Base-by-base conservation (phyloP, 2,888 invertebrate genomes). In the Chalcosyrphus nemorum region DNA sequence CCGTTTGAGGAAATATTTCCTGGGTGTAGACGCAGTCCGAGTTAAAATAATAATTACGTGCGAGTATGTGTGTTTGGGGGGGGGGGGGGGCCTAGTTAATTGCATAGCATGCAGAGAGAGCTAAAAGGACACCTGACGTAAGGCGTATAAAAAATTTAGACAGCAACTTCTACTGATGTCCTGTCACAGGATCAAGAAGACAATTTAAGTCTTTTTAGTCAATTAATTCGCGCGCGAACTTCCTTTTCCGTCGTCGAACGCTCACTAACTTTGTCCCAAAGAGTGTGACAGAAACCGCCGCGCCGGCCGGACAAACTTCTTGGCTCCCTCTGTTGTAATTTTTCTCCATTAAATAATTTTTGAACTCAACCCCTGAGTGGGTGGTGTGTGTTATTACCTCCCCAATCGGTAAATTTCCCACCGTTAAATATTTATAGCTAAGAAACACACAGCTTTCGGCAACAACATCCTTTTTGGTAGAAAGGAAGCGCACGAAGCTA, bases 341-440 rank as follows among this genome's bases (percentile, higher is more conserved):
- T 80, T 84, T 78, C 74, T 57, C 80, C 59, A 75, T 84, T 80
- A 80, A 84, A 84, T 80, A 74, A 74, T 80, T 84, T n/a, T 84
- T 80, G 29, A 74, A 84, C 63, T 65, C 54, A 41, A 66, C 57
- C 41, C 38, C 77, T n/a, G 29, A 9, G 1, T 11, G 15, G 6
- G 47, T 0, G 11, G 11, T 11, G 24, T 66, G 29, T 76, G 77
- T 87, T 88, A 87, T 88, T 88, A 88, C 86, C 86, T 75, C 84
- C 75, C 78, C 87, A 87, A 88, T 87, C 87, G 87, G 87, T 87
- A 87, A 88, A 88, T 87, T 88, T 89, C 87, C 81, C 88, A 88
- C 87, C 87, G 86, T 88, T 88, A 88, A 88, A 88, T 87, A 89
- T 88, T 88, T 88, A 88, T 88, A 81, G 77, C 81, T 70, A 77